These are phyloP conservation scores for Gastrophysa polygoni DNA, from an alignment of 2,888 invertebrate species.

Conservation along the genomic window DNA sequence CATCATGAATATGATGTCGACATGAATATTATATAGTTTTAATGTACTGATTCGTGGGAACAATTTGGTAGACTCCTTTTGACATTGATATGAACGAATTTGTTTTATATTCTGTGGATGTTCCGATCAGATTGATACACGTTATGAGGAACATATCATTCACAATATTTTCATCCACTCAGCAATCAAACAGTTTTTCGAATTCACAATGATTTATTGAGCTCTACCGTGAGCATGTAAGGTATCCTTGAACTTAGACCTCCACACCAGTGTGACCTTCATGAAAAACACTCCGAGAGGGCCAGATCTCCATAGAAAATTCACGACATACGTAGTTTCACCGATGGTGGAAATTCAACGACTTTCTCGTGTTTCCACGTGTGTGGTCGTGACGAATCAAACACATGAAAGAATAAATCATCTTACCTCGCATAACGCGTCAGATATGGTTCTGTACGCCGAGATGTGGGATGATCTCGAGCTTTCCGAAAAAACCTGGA, in stretches of 20 bases:
- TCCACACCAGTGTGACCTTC: neutral
- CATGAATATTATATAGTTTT: no score
- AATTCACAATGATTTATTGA: neutral
- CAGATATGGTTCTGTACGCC: no score
- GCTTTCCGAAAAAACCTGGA: conserved; percentile 58
- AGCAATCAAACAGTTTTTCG: no score
- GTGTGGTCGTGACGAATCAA: conserved; percentile 5
- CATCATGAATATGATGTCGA: no score
- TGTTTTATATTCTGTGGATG: no score
- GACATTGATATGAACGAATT: no score
- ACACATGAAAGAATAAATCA: conserved; percentile 42
- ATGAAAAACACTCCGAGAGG: neutral
- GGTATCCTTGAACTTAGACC: neutral
- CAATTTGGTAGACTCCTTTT: no score
- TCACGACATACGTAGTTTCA: neutral
- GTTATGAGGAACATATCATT: no score
- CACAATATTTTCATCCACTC: neutral
- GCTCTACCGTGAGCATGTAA: neutral
- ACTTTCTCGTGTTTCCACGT: conserved; percentile 13
- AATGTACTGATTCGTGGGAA: no score
- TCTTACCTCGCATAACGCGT: conserved; percentile 79
- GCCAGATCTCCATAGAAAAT: neutral
- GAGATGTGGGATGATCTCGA: conserved; percentile 63
- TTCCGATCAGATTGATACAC: no score
- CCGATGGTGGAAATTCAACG: neutral